phyloP scores from a whole-genome alignment of 2,888 invertebrate genomes.

The Carterocephalus palaemon region DNA sequence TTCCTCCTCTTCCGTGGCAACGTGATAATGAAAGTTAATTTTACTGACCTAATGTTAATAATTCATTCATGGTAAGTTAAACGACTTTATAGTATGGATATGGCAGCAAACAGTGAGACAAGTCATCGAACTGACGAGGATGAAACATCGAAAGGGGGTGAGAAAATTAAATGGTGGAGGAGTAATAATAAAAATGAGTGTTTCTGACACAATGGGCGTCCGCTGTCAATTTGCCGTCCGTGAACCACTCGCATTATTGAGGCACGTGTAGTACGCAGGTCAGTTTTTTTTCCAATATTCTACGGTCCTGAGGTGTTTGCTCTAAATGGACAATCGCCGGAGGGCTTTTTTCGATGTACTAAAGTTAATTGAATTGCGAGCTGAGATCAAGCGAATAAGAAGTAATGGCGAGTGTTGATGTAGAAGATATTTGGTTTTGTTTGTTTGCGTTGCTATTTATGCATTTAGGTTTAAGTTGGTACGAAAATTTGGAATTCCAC shows the following conservation, averaged over 20 bases:
- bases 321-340: slow-evolving; percentile 2
- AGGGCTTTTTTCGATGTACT: slow-evolving; percentile 13
- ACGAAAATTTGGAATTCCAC: too few relatives aligned
- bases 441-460: too few relatives aligned
- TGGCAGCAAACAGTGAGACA: too few relatives aligned
- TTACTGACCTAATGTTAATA: too few relatives aligned
- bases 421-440: too few relatives aligned
- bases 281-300: slow-evolving; percentile 17
- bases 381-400: not conserved
- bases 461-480: too few relatives aligned
- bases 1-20: too few relatives aligned
- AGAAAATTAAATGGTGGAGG: slow-evolving; percentile 43
- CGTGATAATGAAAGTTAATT: too few relatives aligned
- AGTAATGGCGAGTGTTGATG: too few relatives aligned
- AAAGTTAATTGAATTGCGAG: slow-evolving; percentile 13
- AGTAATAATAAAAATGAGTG: slow-evolving; percentile 45
- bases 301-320: slow-evolving; percentile 7
- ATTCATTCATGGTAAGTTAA: too few relatives aligned
- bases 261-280: slow-evolving; percentile 10
- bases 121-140: slow-evolving; percentile 34
- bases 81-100: too few relatives aligned
- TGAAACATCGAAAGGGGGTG: slow-evolving; percentile 33
- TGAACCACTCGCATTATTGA: slow-evolving; percentile 27
- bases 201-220: slow-evolving; percentile 37
- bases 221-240: slow-evolving; percentile 29